phyloP scores from a whole-genome alignment of 1,140 invertebrate species.

The Platorchestia sp. region DNA sequence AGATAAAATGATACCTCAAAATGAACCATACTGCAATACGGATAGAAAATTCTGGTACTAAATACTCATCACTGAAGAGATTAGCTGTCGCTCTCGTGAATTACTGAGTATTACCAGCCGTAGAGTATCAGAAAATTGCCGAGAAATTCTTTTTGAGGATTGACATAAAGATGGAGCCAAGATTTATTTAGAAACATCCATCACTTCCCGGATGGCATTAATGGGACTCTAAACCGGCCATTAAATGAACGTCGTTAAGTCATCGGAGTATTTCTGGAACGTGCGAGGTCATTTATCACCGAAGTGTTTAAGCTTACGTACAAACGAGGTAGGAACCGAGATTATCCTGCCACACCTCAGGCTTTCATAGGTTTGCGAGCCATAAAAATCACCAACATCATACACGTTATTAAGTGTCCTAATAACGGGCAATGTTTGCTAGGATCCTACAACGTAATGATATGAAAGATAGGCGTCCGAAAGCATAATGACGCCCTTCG shows the following conservation, averaged over 20 bases:
- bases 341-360: not conserved
- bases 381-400: not conserved
- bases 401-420: not conserved
- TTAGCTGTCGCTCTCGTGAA: not conserved
- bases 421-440: not conserved
- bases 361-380: not conserved
- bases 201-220: not conserved
- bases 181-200: constrained; percentile 13
- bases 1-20: not conserved
- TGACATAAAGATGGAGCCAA: not conserved
- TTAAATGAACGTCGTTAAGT: constrained; percentile 23
- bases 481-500: not conserved
- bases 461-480: not conserved
- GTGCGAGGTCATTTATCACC: not conserved
- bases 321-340: not conserved
- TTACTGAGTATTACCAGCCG: not conserved
- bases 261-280: constrained; percentile 14
- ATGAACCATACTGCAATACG: not conserved
- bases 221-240: not conserved
- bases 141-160: not conserved
- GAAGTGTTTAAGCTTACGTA: not conserved
- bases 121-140: not conserved
- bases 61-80: not conserved
- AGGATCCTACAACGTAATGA: not conserved
- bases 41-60: not conserved